Evolutionary conservation across 1,140 invertebrate genomes (phyloP), one percentile per base, ranked within the genome.

Genomic region (Bombus confusus): DNA sequence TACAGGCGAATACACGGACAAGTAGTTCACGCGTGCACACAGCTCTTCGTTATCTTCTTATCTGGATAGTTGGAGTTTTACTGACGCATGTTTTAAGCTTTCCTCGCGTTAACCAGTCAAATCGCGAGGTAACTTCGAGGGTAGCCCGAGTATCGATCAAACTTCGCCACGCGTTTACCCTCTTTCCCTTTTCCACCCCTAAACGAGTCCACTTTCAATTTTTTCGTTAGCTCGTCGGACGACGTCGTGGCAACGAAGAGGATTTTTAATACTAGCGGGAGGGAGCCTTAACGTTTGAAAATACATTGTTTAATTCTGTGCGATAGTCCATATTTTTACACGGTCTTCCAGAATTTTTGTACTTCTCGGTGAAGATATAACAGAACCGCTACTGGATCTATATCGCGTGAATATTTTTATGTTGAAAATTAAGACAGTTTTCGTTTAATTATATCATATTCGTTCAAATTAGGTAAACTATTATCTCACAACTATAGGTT

Each of bases 41-140:
- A 18, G n/a, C 41, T 18, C 52, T 69, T 78, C 69, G 62, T 90
- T 90, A 90, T 90, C 89, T 90, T 83, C 89, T 90, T 90, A 90
- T 90, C 88, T 87, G 77, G 73, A 74, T 86, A 87, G 84, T 87
- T 83, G 86, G 86, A 86, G 85, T 90, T 90, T 87, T 72, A 90
- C 88, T 87, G 86, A 88, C 88, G 88, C 88, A 82, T 80, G 88
- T 90, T 83, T 90, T 83, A 89, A 89, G 89, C 89, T 90, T 90
- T 90, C 86, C 88, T 85, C 86, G 89, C 79, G 82, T 90, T 85
- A 87, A 86, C 76, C 82, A 52, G 59, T 78, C 82, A 83, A 85
- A 87, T 89, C 79, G 74, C 79, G 75, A 81, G 88, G 76, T 62
- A 87, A 85, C 86, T 59, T 41, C 59, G 18, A 37, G 47, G 66